Evolutionary conservation across 2,797 vertebrate species (phyloP).

Genomic region (Ciconia nigra): DNA sequence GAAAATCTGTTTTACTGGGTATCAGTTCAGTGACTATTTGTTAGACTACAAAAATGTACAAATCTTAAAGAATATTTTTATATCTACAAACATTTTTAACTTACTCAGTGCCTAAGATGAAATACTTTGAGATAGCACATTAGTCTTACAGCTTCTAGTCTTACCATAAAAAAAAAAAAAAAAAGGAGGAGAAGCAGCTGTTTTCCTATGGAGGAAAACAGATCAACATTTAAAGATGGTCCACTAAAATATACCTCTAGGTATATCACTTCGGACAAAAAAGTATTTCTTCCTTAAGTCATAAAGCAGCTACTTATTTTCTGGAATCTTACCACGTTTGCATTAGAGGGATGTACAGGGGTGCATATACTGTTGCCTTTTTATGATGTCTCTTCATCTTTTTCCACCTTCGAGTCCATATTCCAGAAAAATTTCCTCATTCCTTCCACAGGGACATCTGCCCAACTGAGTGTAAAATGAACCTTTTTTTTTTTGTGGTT

Average conservation of each 20-base stretch:
- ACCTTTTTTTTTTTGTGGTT: background rate
- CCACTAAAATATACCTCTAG: background rate
- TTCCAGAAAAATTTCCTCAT: background rate
- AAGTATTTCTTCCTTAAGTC: background rate
- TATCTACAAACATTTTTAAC: background rate
- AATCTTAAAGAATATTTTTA: background rate
- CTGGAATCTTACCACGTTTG: background rate
- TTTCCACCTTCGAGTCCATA: background rate
- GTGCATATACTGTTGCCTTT: background rate
- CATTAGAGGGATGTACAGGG: background rate
- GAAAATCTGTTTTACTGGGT: background rate
- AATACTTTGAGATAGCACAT: background rate
- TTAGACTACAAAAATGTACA: background rate
- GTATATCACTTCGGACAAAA: background rate
- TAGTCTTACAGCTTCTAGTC: background rate
- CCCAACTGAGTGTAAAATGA: background rate
- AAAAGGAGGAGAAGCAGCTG: background rate
- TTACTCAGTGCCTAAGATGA: background rate
- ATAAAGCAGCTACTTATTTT: background rate
- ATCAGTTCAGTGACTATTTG: background rate
- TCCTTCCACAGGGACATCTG: background rate
- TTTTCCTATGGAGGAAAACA: background rate
- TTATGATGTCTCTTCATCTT: background rate
- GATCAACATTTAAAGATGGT: background rate
- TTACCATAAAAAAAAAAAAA: background rate